Evolutionary conservation across 2,113 vertebrate species (phyloP).

Genomic region (Tachysurus fulvidraco): DNA sequence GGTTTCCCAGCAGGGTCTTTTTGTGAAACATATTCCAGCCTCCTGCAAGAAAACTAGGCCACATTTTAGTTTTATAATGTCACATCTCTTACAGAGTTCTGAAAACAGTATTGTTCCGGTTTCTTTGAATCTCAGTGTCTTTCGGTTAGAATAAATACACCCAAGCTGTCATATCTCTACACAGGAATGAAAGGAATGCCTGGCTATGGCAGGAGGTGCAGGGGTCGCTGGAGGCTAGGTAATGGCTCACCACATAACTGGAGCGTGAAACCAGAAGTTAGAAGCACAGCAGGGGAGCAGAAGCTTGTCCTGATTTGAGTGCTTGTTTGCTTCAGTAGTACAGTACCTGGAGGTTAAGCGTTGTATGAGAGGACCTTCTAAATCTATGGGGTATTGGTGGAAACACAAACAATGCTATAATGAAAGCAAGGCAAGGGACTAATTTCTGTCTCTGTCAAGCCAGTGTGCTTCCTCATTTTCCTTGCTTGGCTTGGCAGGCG

Average conservation of each 20-base stretch:
- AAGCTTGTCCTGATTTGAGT: neutral
- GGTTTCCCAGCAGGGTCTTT: neutral
- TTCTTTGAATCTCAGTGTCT: neutral
- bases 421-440: neutral
- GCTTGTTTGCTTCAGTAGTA: slow-evolving; percentile 9
- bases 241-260: slow-evolving; percentile 52
- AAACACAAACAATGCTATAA: neutral
- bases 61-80: neutral
- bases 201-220: slow-evolving; percentile 9
- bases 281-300: slow-evolving; percentile 23
- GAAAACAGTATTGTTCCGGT: neutral
- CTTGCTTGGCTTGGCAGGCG: neutral
- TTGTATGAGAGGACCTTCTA: neutral
- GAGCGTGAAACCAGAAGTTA: slow-evolving; percentile 51
- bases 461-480: neutral
- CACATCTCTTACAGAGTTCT: neutral
- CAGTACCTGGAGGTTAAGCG: neutral
- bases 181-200: slow-evolving; percentile 41
- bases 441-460: neutral
- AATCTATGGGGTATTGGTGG: neutral
- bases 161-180: neutral
- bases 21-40: neutral
- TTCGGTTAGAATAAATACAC: neutral
- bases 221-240: slow-evolving; percentile 10
- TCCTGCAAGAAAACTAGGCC: neutral